Percentiles rank a stretch among this genome's conserved stretches.
Evolutionary conservation across 2,888 invertebrate genomes (phyloP).

Genomic region (Stenotaenia linearis): DNA sequence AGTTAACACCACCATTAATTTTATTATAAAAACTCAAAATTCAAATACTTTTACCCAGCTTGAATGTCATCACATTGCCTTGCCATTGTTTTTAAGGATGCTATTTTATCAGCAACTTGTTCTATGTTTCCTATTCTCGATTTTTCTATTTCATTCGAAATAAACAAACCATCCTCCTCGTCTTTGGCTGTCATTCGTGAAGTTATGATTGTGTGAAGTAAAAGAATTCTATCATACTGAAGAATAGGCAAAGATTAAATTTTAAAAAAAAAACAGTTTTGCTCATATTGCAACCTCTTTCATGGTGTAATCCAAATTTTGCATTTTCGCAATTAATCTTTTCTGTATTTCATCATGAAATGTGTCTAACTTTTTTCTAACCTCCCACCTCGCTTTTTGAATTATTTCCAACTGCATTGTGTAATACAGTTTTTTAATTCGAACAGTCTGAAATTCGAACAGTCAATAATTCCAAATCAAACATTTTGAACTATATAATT

Average conservation of each 20-base stretch:
- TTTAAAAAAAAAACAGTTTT: not conserved
- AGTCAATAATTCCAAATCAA: not conserved
- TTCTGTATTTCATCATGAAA: not conserved
- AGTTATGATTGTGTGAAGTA: not conserved
- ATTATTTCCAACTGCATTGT: not conserved
- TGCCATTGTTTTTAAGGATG: not conserved
- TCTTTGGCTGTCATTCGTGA: not conserved
- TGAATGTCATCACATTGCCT: not conserved
- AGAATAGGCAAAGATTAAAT: not conserved
- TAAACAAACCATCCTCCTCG: not conserved
- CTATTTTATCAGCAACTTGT: not conserved
- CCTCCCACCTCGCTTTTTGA: not conserved
- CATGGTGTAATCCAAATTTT: not conserved
- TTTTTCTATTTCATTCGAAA: not conserved
- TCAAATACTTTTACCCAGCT: not conserved
- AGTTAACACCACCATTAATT: too few relatives aligned
- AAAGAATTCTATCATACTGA: not conserved
- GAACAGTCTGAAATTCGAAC: not conserved
- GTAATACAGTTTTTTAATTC: slow-evolving; percentile 19
- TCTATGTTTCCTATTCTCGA: not conserved
- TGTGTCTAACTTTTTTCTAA: not conserved
- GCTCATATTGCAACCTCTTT: not conserved
- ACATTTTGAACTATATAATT: not conserved
- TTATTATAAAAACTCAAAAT: not conserved
- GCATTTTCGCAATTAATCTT: not conserved